These are phyloP conservation scores for Drosophila flavopinicola DNA, from an alignment of 2,888 invertebrate genomes.

Conservation along the genomic window DNA sequence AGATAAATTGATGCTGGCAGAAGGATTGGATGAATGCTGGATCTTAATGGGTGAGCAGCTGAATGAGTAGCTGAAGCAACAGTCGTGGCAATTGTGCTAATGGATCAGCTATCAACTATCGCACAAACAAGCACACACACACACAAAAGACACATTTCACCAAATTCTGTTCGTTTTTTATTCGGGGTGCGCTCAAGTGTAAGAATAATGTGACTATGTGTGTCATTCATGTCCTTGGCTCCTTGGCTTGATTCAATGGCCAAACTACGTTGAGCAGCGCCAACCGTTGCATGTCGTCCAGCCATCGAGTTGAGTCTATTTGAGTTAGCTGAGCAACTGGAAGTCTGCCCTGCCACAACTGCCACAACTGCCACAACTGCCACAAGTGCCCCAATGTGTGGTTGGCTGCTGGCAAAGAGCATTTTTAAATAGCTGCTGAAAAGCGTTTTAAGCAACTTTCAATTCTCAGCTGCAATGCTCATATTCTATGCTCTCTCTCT, in stretches of 20 bases:
- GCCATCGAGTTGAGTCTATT: conserved; percentile 55
- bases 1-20: conserved; percentile 62
- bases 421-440: conserved; percentile 47
- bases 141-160: conserved; percentile 21
- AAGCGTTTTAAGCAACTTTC: conserved; percentile 32
- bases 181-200: conserved; percentile 61
- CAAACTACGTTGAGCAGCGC: not conserved
- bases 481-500: conserved; percentile 43
- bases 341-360: conserved; percentile 4
- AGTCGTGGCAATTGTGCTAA: conserved; percentile 71
- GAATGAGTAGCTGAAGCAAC: conserved; percentile 30
- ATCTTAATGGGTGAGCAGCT: too few species aligned
- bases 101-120: conserved; percentile 62
- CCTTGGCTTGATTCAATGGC: conserved; percentile 25
- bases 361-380: not conserved
- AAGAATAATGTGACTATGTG: conserved; percentile 63
- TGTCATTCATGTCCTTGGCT: conserved; percentile 46
- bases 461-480: conserved; percentile 35
- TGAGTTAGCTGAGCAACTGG: conserved; percentile 33
- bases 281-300: conserved; percentile 34
- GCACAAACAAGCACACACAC: conserved; percentile 8
- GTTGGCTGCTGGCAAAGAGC: conserved; percentile 34
- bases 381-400: not conserved
- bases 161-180: conserved; percentile 1
- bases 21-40: not conserved